phyloP scores from a whole-genome alignment of 1,140 invertebrate genomes.

The Nasonia longicornis region DNA sequence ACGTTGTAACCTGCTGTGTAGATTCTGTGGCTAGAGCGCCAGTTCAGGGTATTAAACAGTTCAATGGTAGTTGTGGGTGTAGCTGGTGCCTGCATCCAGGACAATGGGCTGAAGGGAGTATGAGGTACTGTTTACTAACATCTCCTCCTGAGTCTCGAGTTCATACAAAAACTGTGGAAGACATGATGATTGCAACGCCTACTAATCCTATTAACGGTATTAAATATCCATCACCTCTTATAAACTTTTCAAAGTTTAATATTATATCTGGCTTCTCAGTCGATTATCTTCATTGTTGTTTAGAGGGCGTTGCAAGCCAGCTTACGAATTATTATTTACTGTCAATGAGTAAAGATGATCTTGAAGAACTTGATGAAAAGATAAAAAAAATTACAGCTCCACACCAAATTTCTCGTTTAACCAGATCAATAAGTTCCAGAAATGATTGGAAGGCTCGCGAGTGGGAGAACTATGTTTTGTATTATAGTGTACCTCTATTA shows the following conservation, averaged over 20 bases:
- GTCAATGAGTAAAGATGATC: background rate
- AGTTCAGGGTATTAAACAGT: conserved; percentile 21
- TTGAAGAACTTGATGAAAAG: conserved; percentile 31
- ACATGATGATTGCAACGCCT: background rate
- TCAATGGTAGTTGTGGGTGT: conserved; percentile 26
- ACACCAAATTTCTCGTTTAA: conserved; percentile 33
- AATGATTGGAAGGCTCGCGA: conserved; percentile 36
- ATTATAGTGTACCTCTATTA: conserved; percentile 39
- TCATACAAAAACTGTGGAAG: background rate
- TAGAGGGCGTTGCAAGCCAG: conserved; percentile 7
- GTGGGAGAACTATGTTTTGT: conserved; percentile 43
- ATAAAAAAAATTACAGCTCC: conserved; percentile 31
- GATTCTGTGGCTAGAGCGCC: conserved; percentile 29
- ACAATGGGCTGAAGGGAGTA: background rate
- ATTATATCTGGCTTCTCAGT: conserved; percentile 2
- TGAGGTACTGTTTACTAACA: conserved; percentile 14
- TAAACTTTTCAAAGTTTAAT: conserved; percentile 21
- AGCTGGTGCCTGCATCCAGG: conserved; percentile 28
- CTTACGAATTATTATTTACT: conserved; percentile 2
- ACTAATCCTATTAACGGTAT: background rate
- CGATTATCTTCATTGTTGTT: conserved; percentile 9
- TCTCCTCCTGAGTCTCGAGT: background rate
- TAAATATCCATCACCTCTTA: background rate
- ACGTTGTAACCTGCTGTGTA: conserved; percentile 7
- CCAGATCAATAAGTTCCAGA: conserved; percentile 18